These are phyloP conservation scores for Prosopocoilus inquinatus DNA, from an alignment of 2,888 invertebrate genomes.

Conservation along the genomic window DNA sequence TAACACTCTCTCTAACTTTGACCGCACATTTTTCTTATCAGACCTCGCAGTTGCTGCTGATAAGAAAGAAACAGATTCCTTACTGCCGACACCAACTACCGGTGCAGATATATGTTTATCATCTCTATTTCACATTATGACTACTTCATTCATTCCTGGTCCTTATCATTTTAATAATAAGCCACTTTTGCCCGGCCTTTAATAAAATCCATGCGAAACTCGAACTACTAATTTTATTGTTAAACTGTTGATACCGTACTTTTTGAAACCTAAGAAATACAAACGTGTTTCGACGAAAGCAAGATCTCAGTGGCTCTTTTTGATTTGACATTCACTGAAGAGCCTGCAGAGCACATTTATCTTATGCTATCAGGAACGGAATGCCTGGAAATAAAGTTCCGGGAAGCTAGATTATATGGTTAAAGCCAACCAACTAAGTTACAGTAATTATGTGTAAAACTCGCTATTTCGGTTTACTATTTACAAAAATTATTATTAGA, in stretches of 20 bases:
- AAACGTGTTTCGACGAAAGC: slow-evolving; percentile 2
- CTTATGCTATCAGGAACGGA: slow-evolving; percentile 26
- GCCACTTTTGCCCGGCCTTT: slow-evolving; percentile 6
- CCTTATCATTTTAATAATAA: slow-evolving; percentile 19
- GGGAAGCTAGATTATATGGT: slow-evolving; percentile 27
- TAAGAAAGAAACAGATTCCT: slow-evolving; percentile 12
- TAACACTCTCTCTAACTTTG: not conserved
- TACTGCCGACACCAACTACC: slow-evolving; percentile 23
- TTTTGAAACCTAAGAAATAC: not conserved
- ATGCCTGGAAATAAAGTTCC: slow-evolving; percentile 32
- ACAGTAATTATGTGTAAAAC: not conserved
- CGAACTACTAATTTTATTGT: not conserved
- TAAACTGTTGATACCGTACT: not conserved
- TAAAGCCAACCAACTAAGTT: too few species aligned
- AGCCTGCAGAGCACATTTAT: slow-evolving; percentile 26
- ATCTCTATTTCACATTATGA: slow-evolving; percentile 31
- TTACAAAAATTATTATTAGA: too few species aligned
- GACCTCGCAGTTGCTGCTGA: slow-evolving; percentile 12
- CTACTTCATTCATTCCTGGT: slow-evolving; percentile 30
- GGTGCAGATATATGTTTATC: slow-evolving; percentile 28
- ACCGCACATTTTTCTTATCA: slow-evolving; percentile 7
- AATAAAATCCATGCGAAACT: not conserved
- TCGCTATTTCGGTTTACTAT: too few species aligned
- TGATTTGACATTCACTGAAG: slow-evolving; percentile 15
- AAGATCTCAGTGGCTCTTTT: slow-evolving; percentile 1